Conservation (phyloP, 1,140 invertebrate species). For the Popillia japonica region DNA sequence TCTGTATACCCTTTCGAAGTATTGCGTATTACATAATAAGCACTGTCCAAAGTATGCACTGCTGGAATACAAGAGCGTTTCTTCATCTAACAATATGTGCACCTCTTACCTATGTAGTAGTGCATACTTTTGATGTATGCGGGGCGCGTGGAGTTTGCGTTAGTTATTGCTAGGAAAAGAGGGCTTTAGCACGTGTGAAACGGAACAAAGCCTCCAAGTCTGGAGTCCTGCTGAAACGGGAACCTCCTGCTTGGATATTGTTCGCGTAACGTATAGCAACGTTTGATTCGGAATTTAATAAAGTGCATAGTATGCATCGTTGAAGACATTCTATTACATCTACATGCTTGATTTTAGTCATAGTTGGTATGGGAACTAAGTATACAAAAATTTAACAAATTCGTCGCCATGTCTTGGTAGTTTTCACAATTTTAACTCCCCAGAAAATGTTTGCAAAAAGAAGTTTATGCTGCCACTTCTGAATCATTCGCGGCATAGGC, state of each 20-base stretch:
- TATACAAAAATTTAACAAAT: too few species aligned
- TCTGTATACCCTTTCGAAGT: not conserved
- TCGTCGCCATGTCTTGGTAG: too few species aligned
- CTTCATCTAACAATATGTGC: not conserved
- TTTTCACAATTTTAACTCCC: too few species aligned
- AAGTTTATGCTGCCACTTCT: too few species aligned
- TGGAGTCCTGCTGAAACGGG: conserved; percentile 27
- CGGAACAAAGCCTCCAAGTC: conserved; percentile 42
- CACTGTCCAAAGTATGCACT: not conserved
- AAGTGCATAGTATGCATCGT: conserved; percentile 3
- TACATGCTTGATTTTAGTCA: too few species aligned
- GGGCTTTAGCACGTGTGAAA: conserved; percentile 46
- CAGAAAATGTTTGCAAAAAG: too few species aligned
- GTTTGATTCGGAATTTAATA: conserved; percentile 45
- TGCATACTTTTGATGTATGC: conserved; percentile 28
- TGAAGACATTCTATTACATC: too few species aligned
- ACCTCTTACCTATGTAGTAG: conserved; percentile 36
- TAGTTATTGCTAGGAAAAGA: conserved; percentile 37
- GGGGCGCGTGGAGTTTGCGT: conserved; percentile 43
- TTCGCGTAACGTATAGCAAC: conserved; percentile 38
- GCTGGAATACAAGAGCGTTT: not conserved
- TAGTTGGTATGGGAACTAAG: too few species aligned
- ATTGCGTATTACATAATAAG: not conserved
- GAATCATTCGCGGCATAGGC: too few species aligned
- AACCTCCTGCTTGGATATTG: conserved; percentile 44